Conservation (phyloP, 2,113 vertebrate genomes). For the Accipiter cooperii region DNA sequence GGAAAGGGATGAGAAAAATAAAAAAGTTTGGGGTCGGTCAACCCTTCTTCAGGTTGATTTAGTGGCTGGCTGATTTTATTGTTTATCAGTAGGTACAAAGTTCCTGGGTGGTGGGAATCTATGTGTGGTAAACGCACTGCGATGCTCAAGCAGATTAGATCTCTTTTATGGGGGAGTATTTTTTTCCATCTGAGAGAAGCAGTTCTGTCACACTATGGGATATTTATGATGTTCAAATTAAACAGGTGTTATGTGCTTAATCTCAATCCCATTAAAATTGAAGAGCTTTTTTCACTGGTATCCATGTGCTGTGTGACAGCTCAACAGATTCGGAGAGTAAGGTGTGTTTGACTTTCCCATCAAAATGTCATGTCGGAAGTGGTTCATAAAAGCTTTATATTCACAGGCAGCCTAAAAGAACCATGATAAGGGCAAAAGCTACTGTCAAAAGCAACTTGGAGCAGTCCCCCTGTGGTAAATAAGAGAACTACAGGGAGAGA, state of each 20-base stretch:
- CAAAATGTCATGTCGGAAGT: neutral
- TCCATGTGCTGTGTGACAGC: neutral
- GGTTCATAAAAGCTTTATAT: neutral
- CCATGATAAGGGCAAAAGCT: neutral
- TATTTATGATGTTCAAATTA: neutral
- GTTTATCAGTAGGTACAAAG: neutral
- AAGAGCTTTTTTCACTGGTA: neutral
- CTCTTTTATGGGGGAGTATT: no score
- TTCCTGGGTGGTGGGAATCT: neutral
- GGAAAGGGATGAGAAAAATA: neutral
- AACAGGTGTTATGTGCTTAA: neutral
- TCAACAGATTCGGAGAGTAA: neutral
- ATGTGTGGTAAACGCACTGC: rapidly evolving
- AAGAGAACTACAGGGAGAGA: neutral
- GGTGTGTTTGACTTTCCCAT: neutral
- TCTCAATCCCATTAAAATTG: neutral
- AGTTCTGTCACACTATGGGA: neutral
- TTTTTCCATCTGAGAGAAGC: neutral
- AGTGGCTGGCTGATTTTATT: neutral
- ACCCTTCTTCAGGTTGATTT: neutral
- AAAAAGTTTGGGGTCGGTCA: neutral
- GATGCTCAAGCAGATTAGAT: neutral
- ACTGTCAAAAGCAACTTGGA: neutral
- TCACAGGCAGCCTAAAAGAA: neutral
- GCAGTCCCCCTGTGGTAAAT: neutral